Percentiles rank a stretch among this genome's conserved stretches.
phyloP scores from a whole-genome alignment of 1,140 invertebrate genomes.

The Venustaconcha ellipsiformis region DNA sequence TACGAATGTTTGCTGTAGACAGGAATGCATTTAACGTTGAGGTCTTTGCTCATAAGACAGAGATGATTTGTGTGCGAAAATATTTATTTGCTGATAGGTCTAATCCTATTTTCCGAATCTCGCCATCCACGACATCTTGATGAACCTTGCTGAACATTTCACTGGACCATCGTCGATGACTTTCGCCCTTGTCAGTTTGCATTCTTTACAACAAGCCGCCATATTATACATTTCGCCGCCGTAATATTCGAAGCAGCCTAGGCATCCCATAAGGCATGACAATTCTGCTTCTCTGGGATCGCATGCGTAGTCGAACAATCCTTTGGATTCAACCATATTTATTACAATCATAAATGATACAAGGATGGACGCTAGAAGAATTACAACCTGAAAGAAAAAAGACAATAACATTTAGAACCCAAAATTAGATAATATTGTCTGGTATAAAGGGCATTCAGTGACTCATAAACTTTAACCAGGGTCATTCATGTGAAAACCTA shows the following conservation, averaged over 20 bases:
- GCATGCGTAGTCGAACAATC: slow-evolving; percentile 31
- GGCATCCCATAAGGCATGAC: slow-evolving; percentile 41
- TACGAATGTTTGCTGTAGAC: too few relatives aligned
- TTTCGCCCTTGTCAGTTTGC: slow-evolving; percentile 16
- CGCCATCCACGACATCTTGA: slow-evolving; percentile 36
- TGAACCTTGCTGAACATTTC: slow-evolving; percentile 37
- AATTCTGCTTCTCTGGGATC: slow-evolving; percentile 32
- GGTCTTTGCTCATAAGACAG: too few relatives aligned
- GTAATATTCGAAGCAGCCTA: slow-evolving; percentile 41
- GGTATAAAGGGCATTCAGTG: too few relatives aligned
- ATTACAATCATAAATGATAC: neutral
- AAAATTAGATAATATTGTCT: too few relatives aligned
- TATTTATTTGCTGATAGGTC: too few relatives aligned
- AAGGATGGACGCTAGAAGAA: neutral
- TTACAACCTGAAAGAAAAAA: neutral
- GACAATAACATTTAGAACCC: too few relatives aligned
- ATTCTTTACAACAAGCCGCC: slow-evolving; percentile 41
- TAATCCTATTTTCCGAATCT: slow-evolving; percentile 25
- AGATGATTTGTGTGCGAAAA: too few relatives aligned
- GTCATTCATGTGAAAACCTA: too few relatives aligned
- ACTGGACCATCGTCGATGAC: slow-evolving; percentile 41
- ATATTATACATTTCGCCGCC: slow-evolving; percentile 44
- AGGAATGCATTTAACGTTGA: too few relatives aligned
- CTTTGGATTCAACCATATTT: neutral
- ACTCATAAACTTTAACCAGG: too few relatives aligned